phyloP scores from a whole-genome alignment of 2,113 vertebrate genomes.

The Corythoichthys haematopterus region DNA sequence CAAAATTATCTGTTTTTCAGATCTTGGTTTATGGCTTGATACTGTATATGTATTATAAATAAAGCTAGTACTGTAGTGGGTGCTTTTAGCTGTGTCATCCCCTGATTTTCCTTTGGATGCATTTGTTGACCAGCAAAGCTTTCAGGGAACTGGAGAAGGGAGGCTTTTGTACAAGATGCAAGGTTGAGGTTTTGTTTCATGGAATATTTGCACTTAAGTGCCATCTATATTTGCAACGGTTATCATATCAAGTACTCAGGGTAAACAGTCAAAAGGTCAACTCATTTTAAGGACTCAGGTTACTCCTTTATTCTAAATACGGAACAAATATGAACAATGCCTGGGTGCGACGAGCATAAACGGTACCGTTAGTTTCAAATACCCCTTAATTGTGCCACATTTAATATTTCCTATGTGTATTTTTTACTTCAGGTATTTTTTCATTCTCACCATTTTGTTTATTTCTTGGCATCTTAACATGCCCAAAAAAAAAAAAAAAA shows the following conservation, averaged over 20 bases:
- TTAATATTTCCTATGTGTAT: too few relatives aligned
- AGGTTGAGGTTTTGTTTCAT: slow-evolving; percentile 29
- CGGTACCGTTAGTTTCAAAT: too few relatives aligned
- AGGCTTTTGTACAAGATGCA: not conserved
- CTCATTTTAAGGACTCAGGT: not conserved
- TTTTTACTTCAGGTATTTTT: too few relatives aligned
- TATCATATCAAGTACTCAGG: slow-evolving; percentile 41
- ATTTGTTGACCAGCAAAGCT: slow-evolving; percentile 60
- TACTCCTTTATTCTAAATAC: not conserved
- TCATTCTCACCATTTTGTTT: too few relatives aligned
- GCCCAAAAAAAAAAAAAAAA: too few relatives aligned
- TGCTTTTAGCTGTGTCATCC: slow-evolving; percentile 62
- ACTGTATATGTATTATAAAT: slow-evolving; percentile 44
- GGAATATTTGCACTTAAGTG: slow-evolving; percentile 48
- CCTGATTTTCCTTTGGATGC: slow-evolving; percentile 49
- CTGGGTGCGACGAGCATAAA: too few relatives aligned
- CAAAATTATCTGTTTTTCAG: slow-evolving; percentile 57
- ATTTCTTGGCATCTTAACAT: too few relatives aligned
- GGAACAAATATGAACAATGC: too few relatives aligned
- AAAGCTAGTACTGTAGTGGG: slow-evolving; percentile 36
- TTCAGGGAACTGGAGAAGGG: slow-evolving; percentile 47
- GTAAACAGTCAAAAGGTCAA: not conserved
- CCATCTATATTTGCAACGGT: slow-evolving; percentile 41
- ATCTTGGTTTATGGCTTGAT: slow-evolving; percentile 62
- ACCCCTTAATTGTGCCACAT: too few relatives aligned